Conservation (phyloP, 2,113 vertebrate genomes). For the Anoplopoma fimbria region DNA sequence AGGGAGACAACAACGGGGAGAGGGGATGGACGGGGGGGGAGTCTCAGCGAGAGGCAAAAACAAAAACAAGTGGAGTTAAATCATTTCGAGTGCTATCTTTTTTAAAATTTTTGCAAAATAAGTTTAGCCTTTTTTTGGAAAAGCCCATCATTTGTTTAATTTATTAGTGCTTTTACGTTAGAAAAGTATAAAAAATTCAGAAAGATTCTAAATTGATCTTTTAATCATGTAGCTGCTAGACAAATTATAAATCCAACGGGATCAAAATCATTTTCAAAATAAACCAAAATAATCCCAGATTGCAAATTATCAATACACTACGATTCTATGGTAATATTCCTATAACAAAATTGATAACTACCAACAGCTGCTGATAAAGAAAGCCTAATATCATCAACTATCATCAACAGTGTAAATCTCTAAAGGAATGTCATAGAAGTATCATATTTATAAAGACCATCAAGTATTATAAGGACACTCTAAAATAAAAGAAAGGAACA, state of each 20-base stretch:
- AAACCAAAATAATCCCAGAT: background rate
- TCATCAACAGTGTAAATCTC: background rate
- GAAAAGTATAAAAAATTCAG: background rate
- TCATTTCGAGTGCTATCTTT: background rate
- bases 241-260: background rate
- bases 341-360: background rate
- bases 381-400: background rate
- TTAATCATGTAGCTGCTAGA: background rate
- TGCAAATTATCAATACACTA: background rate
- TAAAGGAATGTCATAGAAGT: background rate
- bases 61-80: constrained; percentile 24
- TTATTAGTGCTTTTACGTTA: background rate
- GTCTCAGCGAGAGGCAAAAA: background rate
- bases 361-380: background rate
- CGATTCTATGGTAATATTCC: background rate
- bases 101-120: background rate
- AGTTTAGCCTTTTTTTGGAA: background rate
- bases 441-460: background rate
- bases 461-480: background rate
- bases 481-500: background rate
- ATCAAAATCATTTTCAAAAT: background rate
- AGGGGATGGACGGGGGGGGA: background rate
- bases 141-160: background rate
- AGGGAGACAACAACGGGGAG: constrained; percentile 53
- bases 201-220: background rate